Evolutionary conservation across 2,113 vertebrate species (phyloP).

Genomic region (Phyllostomus hastatus): DNA sequence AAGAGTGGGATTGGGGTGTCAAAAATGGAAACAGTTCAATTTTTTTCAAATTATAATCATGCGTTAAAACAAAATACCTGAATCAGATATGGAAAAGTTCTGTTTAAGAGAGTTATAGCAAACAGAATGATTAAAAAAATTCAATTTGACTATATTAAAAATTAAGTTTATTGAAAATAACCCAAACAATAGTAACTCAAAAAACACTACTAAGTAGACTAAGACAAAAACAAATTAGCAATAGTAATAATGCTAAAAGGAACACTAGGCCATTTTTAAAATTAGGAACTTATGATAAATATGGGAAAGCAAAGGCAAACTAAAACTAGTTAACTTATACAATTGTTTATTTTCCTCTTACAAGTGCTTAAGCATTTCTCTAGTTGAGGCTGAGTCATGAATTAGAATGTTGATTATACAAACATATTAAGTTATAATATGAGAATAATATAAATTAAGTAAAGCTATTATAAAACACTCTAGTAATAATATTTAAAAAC

Average conservation of each 20-base stretch:
- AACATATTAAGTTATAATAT: neutral
- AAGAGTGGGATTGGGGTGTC: neutral
- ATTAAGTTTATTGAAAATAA: neutral
- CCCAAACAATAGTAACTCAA: constrained; percentile 15
- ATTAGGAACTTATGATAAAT: neutral
- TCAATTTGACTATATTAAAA: neutral
- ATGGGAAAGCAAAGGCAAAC: neutral
- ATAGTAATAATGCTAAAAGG: neutral
- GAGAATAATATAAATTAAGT: neutral
- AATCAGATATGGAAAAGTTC: neutral
- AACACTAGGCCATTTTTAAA: neutral
- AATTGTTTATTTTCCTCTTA: neutral
- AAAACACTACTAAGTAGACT: neutral
- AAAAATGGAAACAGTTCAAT: neutral
- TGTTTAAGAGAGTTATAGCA: neutral
- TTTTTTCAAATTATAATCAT: neutral
- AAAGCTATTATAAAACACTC: neutral
- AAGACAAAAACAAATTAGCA: neutral
- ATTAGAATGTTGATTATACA: neutral
- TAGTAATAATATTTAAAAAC: neutral
- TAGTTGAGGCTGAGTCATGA: neutral
- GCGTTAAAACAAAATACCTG: neutral
- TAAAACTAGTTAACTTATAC: neutral
- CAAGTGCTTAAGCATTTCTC: neutral
- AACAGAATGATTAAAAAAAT: neutral